phyloP scores from a whole-genome alignment of 2,797 vertebrate genomes.

The Cephalopachus bancanus region DNA sequence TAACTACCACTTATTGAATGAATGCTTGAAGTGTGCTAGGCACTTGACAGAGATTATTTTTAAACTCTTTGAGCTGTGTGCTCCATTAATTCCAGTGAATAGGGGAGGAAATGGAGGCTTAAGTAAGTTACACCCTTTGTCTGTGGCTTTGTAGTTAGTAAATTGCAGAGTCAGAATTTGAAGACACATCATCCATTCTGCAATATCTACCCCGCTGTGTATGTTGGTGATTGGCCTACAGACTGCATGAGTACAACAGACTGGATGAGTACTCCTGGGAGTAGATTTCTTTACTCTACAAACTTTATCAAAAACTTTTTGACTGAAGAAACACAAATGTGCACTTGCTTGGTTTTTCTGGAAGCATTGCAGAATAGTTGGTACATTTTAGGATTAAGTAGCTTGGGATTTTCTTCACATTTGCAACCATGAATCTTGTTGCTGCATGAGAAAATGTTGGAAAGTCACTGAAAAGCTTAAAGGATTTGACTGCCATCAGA shows the following conservation, averaged over 20 bases:
- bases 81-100: background rate
- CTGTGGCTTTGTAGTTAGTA: background rate
- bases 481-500: background rate
- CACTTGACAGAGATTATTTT: background rate
- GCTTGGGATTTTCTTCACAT: conserved; percentile 16
- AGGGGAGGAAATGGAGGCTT: background rate
- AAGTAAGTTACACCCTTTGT: background rate
- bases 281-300: background rate
- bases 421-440: background rate
- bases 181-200: background rate
- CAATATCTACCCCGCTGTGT: background rate
- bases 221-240: background rate
- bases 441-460: background rate
- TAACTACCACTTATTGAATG: conserved; percentile 4
- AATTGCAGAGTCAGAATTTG: background rate
- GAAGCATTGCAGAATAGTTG: background rate
- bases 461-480: background rate
- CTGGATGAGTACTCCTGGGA: background rate
- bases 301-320: background rate
- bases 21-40: background rate
- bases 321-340: conserved; percentile 29
- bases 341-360: background rate
- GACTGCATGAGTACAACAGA: background rate
- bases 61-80: background rate
- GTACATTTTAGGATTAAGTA: background rate